phyloP scores from a whole-genome alignment of 1,140 invertebrate species.

The Achroia grisella region DNA sequence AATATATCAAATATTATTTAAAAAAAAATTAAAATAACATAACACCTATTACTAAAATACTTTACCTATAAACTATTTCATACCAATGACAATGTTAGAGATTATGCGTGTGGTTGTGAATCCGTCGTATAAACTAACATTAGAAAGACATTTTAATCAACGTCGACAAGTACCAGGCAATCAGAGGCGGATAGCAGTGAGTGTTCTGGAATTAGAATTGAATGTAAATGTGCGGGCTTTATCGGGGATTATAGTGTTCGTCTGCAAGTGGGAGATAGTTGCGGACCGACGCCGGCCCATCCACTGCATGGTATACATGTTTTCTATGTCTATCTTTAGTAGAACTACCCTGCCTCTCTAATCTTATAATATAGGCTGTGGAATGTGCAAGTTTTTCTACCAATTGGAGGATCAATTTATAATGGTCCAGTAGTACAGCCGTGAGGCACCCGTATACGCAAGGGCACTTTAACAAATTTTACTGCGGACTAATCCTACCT shows the following conservation, averaged over 20 bases:
- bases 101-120: too few species aligned
- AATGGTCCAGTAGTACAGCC: constrained; percentile 27
- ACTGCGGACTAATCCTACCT: constrained; percentile 58
- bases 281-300: constrained; percentile 18
- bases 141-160: constrained; percentile 55
- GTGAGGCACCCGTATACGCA: constrained; percentile 46
- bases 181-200: constrained; percentile 53
- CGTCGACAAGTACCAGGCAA: constrained; percentile 54
- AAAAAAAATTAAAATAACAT: too few species aligned
- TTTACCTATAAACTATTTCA: too few species aligned
- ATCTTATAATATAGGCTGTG: too few species aligned
- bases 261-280: constrained; percentile 68
- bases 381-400: neutral
- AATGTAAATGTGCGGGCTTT: constrained; percentile 76
- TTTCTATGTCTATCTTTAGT: constrained; percentile 18
- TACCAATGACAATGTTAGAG: too few species aligned
- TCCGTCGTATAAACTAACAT: too few species aligned
- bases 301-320: neutral
- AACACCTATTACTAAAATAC: too few species aligned
- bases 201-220: constrained; percentile 67
- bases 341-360: constrained; percentile 15
- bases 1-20: too few species aligned
- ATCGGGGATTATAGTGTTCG: constrained; percentile 74
- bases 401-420: constrained; percentile 15
- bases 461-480: constrained; percentile 63